phyloP scores from a whole-genome alignment of 2,888 invertebrate genomes.

The Caenorhabditis angaria region DNA sequence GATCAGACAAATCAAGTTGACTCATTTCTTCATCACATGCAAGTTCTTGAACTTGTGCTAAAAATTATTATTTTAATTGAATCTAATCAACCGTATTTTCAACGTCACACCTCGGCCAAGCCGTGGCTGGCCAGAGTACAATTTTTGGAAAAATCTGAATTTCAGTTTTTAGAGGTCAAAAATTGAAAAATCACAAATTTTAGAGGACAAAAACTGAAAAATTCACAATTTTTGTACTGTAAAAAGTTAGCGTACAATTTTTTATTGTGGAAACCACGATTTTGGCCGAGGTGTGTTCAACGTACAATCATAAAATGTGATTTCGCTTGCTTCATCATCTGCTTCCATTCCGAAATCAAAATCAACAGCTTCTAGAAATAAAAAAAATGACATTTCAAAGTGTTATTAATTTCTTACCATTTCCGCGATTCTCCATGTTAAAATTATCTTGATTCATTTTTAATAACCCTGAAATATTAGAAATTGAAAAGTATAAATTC shows the following conservation, averaged over 20 bases:
- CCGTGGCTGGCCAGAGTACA: too few relatives aligned
- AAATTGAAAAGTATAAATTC: background rate
- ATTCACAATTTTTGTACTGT: too few relatives aligned
- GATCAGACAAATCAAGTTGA: background rate
- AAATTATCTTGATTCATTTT: background rate
- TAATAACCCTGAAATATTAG: background rate
- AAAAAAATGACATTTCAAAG: background rate
- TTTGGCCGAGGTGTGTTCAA: too few relatives aligned
- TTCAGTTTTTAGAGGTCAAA: too few relatives aligned
- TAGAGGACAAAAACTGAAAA: too few relatives aligned
- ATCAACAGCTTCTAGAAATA: background rate
- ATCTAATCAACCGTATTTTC: too few relatives aligned
- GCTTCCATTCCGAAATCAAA: slow-evolving; percentile 6
- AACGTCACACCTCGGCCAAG: too few relatives aligned
- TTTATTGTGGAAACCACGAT: too few relatives aligned
- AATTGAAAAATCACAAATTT: too few relatives aligned
- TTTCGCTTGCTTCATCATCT: slow-evolving; percentile 4
- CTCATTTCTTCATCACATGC: background rate
- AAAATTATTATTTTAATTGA: too few relatives aligned
- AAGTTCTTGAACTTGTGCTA: background rate
- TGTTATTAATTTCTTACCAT: background rate
- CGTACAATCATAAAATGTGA: background rate
- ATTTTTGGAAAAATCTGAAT: too few relatives aligned
- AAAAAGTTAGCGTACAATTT: too few relatives aligned
- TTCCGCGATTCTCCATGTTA: background rate